Percentiles rank a stretch among this genome's conserved stretches.
Conservation (phyloP, 2,888 invertebrate species). For the Tachystola acroxantha region DNA sequence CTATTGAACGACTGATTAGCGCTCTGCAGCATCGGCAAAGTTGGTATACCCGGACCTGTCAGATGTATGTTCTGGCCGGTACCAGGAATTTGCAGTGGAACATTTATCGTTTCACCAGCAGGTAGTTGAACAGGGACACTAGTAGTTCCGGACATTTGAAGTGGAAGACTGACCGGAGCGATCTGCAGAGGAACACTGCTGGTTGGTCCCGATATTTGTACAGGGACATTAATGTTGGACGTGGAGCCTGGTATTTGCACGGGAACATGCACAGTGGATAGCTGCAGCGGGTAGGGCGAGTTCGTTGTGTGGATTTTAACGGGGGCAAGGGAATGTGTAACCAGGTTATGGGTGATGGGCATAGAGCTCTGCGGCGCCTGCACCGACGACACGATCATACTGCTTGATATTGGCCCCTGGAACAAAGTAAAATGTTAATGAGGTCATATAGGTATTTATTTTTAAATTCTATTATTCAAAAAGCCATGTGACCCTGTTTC, state of each 20-base stretch:
- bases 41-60: constrained; percentile 47
- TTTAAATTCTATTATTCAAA: no score
- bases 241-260: constrained; percentile 68
- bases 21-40: constrained; percentile 64
- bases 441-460: constrained; percentile 23
- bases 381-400: constrained; percentile 72
- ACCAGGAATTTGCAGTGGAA: constrained; percentile 60
- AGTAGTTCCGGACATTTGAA: constrained; percentile 61
- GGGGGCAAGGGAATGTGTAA: constrained; percentile 66
- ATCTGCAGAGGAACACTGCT: constrained; percentile 61
- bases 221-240: constrained; percentile 67
- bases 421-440: constrained; percentile 48
- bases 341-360: constrained; percentile 63
- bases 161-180: constrained; percentile 61
- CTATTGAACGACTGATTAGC: constrained; percentile 47
- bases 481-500: no score
- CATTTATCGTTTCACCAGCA: constrained; percentile 66
- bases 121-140: constrained; percentile 64
- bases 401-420: constrained; percentile 71
- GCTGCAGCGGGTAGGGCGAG: constrained; percentile 59
- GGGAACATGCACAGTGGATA: constrained; percentile 70
- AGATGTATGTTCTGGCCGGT: constrained; percentile 58
- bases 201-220: constrained; percentile 58
- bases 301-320: constrained; percentile 63
- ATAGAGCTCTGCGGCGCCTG: constrained; percentile 66